These are phyloP conservation scores for Tiliqua scincoides DNA, from an alignment of 2,113 vertebrate species.

Conservation along the genomic window DNA sequence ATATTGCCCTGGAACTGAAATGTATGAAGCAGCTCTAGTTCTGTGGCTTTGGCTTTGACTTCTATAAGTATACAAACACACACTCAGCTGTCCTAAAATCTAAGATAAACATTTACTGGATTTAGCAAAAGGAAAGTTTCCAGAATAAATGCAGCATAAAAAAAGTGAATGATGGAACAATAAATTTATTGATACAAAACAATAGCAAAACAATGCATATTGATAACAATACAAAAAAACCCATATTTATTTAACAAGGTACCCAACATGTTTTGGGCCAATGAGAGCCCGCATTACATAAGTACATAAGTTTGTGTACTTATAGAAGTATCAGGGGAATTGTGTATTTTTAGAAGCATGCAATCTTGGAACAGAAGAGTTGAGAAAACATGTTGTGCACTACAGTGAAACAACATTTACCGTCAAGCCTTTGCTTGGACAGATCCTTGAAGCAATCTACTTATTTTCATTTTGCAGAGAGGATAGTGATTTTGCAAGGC, in stretches of 20 bases:
- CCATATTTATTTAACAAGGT: neutral
- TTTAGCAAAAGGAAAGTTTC: neutral
- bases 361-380: neutral
- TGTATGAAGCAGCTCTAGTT: neutral
- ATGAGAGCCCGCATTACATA: neutral
- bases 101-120: neutral
- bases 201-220: no score
- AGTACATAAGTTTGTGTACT: no score
- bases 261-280: neutral
- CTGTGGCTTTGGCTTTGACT: neutral
- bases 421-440: neutral
- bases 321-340: neutral
- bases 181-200: neutral
- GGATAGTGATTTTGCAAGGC: neutral
- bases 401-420: neutral
- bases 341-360: constrained; percentile 20
- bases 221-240: no score
- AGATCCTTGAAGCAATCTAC: neutral
- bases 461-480: neutral
- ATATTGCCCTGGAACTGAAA: neutral
- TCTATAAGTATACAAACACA: neutral
- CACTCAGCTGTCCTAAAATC: neutral
- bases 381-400: constrained; percentile 16
- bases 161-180: neutral
- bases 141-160: neutral